Evolutionary conservation across 2,797 vertebrate genomes (phyloP), one percentile per base, ranked within the genome.

Genomic region (Furcifer pardalis): DNA sequence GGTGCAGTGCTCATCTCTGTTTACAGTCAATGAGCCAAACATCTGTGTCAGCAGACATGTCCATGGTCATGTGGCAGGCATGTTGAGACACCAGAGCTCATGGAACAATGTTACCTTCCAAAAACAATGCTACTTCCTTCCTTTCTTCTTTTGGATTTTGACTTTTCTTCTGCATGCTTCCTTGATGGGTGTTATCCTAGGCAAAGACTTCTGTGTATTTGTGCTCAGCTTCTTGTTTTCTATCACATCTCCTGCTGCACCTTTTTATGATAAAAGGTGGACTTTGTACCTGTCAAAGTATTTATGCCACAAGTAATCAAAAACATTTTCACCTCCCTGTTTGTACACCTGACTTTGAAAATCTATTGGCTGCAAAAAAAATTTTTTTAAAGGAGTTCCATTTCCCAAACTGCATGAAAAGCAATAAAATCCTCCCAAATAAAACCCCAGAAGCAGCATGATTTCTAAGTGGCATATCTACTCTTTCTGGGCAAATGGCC

Each of bases 61-160:
- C n/a, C n/a, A n/a, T n/a, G n/a, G n/a, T n/a, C n/a, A n/a, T n/a
- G n/a, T n/a, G n/a, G n/a, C n/a, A n/a, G n/a, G n/a, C n/a, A n/a
- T n/a, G n/a, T n/a, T n/a, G n/a, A n/a, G n/a, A n/a, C n/a, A n/a
- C n/a, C n/a, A n/a, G n/a, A n/a, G n/a, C n/a, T n/a, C n/a, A n/a
- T n/a, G n/a, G n/a, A n/a, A n/a, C n/a, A n/a, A n/a, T n/a, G n/a
- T n/a, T n/a, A n/a, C n/a, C n/a, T n/a, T n/a, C n/a, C n/a, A n/a
- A n/a, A n/a, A n/a, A n/a, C n/a, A n/a, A n/a, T n/a, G n/a, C n/a
- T n/a, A n/a, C n/a, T n/a, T n/a, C n/a, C n/a, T n/a, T n/a, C n/a
- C n/a, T n/a, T 1, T 2, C 6, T 3, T 9, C 44, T 4, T 30
- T 32, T 0, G 0, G n/a, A 10, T 0, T 0, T 13, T 3, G 37